Evolutionary conservation across 1,140 invertebrate species (phyloP), one percentile per base, ranked within the genome.

Genomic region (Drosophila ficusphila): DNA sequence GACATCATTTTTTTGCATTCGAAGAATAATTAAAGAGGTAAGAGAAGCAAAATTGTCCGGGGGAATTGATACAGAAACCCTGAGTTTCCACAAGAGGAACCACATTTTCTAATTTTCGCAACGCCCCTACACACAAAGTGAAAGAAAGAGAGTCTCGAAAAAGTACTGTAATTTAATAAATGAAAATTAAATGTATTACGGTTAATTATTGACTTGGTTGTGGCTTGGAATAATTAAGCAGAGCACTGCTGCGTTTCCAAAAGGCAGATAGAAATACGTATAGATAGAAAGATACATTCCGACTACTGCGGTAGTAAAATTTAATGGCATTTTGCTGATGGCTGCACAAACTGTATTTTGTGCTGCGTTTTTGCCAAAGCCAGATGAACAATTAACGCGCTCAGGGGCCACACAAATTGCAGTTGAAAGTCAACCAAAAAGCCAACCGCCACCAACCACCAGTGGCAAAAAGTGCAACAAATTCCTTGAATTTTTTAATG

Each of bases 151-250:
- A 41, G 46, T 56, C 29, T 47, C 29, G 38, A 54, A 47, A 34
- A n/a, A 73, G 46, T 47, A 27, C 44, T 58, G 39, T 31, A 54
- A 69, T 76, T 75, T 71, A 54, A 58, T 54, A 76, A 57, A 67
- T 48, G 21, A 56, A 72, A 82, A 73, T 73, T 76, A 68, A 82
- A 82, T 52, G 61, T 64, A 53, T 75, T 52, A 68, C 54, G 48
- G 60, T 69, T 65, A 78, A 82, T 83, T 78, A 60, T 46, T 53
- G 54, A 52, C 76, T 79, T 23, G 29, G 25, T 42, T 18, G 62
- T 23, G 21, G 47, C 29, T 48, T 27, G 31, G 33, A 58, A 53
- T 62, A 75, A 83, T 82, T 82, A 77, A 65, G 21, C 33, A 57
- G 39, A 23, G 79, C 69, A 82, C 25, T 38, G 44, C 49, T 64